phyloP scores from a whole-genome alignment of 2,797 vertebrate species.

The Erpetoichthys calabaricus region DNA sequence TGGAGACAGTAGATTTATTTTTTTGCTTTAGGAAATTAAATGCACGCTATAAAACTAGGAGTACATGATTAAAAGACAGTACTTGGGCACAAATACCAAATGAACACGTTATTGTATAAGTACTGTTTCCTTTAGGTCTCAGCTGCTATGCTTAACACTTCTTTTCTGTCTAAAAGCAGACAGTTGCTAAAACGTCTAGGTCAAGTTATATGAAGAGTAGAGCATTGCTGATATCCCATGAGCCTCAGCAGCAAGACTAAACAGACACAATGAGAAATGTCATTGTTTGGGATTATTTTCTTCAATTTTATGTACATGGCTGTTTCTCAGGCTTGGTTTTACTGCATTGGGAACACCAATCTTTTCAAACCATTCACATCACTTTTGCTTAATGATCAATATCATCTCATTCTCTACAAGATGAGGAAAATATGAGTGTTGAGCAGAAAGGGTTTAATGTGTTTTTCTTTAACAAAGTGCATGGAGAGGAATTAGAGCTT shows the following conservation, averaged over 20 bases:
- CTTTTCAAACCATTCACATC: conserved; percentile 52
- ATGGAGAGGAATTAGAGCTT: too few relatives aligned
- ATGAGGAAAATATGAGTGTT: conserved; percentile 49
- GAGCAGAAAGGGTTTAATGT: conserved; percentile 26
- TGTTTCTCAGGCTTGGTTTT: conserved; percentile 49
- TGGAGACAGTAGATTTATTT: too few relatives aligned
- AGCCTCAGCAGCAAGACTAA: conserved; percentile 79
- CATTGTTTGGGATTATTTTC: conserved; percentile 81
- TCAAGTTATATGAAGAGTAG: conserved; percentile 74
- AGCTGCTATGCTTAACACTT: too few relatives aligned
- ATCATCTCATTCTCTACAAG: conserved; percentile 52
- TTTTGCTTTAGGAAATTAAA: too few relatives aligned
- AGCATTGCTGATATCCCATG: conserved; percentile 55
- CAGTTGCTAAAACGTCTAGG: conserved; percentile 61
- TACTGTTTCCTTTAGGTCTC: too few relatives aligned
- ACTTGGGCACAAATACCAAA: too few relatives aligned
- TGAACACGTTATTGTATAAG: too few relatives aligned
- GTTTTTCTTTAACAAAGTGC: conserved; percentile 6
- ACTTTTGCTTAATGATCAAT: conserved; percentile 55
- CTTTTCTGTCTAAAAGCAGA: conserved; percentile 25
- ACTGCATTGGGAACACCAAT: conserved; percentile 41
- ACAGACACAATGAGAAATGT: conserved; percentile 79
- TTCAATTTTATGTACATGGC: conserved; percentile 82
- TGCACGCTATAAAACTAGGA: too few relatives aligned
- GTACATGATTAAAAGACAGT: too few relatives aligned